phyloP scores from a whole-genome alignment of 2,888 invertebrate genomes.

The Acleris sparsana region DNA sequence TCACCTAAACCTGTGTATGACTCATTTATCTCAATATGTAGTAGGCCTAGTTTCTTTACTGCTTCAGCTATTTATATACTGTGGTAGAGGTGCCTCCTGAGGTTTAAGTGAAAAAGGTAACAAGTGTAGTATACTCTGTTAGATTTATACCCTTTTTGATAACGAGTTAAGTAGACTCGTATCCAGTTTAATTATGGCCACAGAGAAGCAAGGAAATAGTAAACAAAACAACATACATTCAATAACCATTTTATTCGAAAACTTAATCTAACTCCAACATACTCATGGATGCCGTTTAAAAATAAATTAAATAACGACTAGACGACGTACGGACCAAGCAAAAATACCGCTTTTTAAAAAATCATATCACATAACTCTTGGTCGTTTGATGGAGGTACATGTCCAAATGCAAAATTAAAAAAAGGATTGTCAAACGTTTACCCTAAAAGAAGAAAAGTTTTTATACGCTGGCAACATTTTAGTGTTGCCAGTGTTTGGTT shows the following conservation, averaged over 20 bases:
- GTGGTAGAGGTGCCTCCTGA: too few relatives aligned
- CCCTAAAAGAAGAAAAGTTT: not conserved
- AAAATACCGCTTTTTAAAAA: slow-evolving; percentile 29
- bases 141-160: too few relatives aligned
- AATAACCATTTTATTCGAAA: slow-evolving; percentile 76
- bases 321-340: slow-evolving; percentile 68
- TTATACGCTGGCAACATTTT: slow-evolving; percentile 2
- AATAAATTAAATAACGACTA: slow-evolving; percentile 79
- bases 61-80: too few relatives aligned
- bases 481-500: slow-evolving; percentile 8
- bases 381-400: slow-evolving; percentile 42
- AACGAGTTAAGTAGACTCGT: too few relatives aligned
- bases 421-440: not conserved
- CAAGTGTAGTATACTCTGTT: too few relatives aligned
- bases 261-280: slow-evolving; percentile 75
- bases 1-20: too few relatives aligned
- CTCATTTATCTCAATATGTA: too few relatives aligned
- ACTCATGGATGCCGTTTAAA: slow-evolving; percentile 58
- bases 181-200: too few relatives aligned
- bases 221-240: slow-evolving; percentile 44
- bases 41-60: too few relatives aligned
- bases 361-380: slow-evolving; percentile 41
- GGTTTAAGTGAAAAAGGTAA: too few relatives aligned
- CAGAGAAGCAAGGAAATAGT: not conserved
- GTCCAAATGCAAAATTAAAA: slow-evolving; percentile 25